These are phyloP conservation scores for Probosciger aterrimus DNA, from an alignment of 2,113 vertebrate genomes.

Conservation along the genomic window DNA sequence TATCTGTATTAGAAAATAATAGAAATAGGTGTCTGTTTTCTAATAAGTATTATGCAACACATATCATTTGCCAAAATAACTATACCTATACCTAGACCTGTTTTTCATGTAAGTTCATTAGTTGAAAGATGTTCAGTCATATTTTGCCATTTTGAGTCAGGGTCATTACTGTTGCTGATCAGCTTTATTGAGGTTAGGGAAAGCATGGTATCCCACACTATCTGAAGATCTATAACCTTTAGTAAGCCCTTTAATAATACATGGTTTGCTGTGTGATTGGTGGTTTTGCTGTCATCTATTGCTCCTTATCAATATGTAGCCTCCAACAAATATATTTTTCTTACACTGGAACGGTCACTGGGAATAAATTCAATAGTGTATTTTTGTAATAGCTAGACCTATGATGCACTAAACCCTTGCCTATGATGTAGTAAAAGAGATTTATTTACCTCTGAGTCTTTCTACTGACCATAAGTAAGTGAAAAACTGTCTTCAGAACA, in stretches of 20 bases:
- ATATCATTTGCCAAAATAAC: not conserved
- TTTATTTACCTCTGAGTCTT: not conserved
- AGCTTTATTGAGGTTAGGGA: not conserved
- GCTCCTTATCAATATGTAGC: not conserved
- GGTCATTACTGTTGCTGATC: not conserved
- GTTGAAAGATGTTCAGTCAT: not conserved
- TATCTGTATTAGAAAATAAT: not conserved
- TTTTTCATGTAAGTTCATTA: not conserved
- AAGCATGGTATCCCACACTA: not conserved
- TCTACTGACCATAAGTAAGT: not conserved
- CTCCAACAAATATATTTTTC: not conserved
- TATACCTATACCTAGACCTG: not conserved
- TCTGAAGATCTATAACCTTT: not conserved
- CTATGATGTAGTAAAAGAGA: not conserved
- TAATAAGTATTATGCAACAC: fast-evolving
- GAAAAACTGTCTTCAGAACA: not conserved
- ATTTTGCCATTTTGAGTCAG: not conserved
- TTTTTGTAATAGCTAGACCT: not conserved
- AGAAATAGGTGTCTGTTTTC: not conserved
- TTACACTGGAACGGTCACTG: not conserved
- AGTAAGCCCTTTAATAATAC: not conserved
- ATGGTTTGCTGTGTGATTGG: not conserved
- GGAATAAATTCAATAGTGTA: not conserved
- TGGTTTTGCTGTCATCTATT: not conserved
- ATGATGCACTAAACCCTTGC: not conserved